phyloP scores from a whole-genome alignment of 1,140 invertebrate genomes.

The Ladona fulva region DNA sequence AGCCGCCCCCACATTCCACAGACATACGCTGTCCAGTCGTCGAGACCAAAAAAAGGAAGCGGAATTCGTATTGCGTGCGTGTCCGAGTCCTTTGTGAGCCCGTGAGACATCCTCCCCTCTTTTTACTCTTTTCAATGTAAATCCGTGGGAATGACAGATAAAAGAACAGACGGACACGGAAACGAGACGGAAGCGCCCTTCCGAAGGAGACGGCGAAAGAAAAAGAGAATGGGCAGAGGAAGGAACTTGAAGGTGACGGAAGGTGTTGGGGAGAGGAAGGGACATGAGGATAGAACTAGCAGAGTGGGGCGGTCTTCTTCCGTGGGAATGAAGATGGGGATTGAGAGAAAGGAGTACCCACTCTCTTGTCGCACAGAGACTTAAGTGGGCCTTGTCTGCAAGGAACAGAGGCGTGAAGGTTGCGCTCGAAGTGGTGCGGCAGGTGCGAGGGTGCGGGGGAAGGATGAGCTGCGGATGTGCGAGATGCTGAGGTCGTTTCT shows the following conservation, averaged over 20 bases:
- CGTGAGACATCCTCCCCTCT: not conserved
- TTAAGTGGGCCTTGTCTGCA: not conserved
- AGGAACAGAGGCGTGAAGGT: not conserved
- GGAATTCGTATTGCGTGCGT: no score
- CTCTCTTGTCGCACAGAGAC: not conserved
- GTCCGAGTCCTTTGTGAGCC: no score
- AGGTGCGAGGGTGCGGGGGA: not conserved
- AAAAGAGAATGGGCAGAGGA: not conserved
- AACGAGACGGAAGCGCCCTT: not conserved
- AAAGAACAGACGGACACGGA: not conserved
- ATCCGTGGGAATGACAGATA: not conserved
- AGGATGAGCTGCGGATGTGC: not conserved
- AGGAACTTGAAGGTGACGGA: not conserved
- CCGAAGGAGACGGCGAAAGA: not conserved
- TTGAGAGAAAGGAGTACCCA: not conserved
- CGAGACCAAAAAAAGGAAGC: no score
- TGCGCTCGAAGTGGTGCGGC: not conserved
- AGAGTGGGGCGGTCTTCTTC: not conserved
- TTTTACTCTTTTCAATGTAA: not conserved
- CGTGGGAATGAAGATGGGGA: not conserved
- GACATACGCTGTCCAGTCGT: no score
- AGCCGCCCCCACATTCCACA: no score
- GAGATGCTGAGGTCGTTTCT: not conserved
- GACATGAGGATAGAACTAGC: not conserved
- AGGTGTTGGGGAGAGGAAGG: not conserved